Base-by-base conservation (phyloP, 2,888 invertebrate species). In the Calliphora vomitoria region DNA sequence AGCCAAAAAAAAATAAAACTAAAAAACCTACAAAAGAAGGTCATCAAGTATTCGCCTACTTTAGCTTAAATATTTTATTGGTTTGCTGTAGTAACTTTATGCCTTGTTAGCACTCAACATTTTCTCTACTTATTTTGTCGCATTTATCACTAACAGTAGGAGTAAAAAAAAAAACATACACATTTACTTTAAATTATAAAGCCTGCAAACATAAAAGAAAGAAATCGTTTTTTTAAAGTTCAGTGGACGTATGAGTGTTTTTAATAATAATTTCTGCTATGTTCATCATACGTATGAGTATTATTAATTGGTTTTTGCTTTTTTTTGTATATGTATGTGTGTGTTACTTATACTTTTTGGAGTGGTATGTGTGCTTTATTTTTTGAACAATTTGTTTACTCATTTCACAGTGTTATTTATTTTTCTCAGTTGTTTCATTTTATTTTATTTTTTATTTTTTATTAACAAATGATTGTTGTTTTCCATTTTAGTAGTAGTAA, bases 261-360 rank as follows among this genome's bases (percentile, higher is more conserved):
- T 71, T n/a, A 71, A 50, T 47, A 58, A 78, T 31, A 35, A 18
- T 11, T 78, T 6, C 20, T 35, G 8, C 8, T 15, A 0, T 47
- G 44, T 47, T 18, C 44, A 60, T 20, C 58, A 44, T 15, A 66
- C 47, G 66, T 64, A 74, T 82, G 68, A 75, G 35, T 75, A 15
- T 38, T 82, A 50, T 82, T 82, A 76, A 82, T 82, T 50, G 58
- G 25, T 74, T 82, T 75, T 75, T 60, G 38, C 41, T 55, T 55
- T 74, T 44, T 55, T 74, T 10, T 50, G 41, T 44, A 10, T 20
- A 6, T 10, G 1, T 31, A 31, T 11, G 15, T 25, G 11, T 47
- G 47, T 47, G 15, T 0, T 44, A 44, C 47, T 47, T 4, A 15
- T 47, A 15, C n/a, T 15, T 47, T n/a, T 31, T 31, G n/a, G 13